phyloP scores from a whole-genome alignment of 2,113 vertebrate genomes.

The Rhea pennata region DNA sequence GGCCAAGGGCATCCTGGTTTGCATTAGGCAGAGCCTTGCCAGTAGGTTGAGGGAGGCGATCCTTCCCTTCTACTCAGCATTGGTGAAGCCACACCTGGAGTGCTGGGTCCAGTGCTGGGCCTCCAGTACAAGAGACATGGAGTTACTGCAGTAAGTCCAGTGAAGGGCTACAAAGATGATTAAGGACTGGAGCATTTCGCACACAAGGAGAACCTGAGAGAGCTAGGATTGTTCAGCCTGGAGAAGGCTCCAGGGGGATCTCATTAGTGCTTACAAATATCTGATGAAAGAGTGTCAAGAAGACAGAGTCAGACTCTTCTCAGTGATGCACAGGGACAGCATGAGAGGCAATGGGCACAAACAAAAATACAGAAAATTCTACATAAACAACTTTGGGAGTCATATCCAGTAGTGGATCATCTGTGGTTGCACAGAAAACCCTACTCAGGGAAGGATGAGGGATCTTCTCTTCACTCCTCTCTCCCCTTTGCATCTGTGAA shows the following conservation, averaged over 20 bases:
- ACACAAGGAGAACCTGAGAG: not conserved
- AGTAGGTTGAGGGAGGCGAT: not conserved
- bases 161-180: not conserved
- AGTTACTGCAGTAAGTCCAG: not conserved
- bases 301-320: not conserved
- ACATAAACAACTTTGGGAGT: not conserved
- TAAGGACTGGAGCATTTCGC: not conserved
- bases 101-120: not conserved
- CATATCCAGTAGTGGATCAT: not conserved
- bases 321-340: not conserved
- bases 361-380: not conserved
- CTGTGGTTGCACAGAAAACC: not conserved
- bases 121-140: not conserved
- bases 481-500: not conserved
- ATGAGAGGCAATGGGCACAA: fast-evolving
- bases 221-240: not conserved
- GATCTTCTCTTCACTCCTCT: not conserved
- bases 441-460: not conserved
- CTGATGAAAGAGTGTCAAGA: not conserved
- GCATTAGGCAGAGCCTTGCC: not conserved
- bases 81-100: not conserved
- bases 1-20: not conserved
- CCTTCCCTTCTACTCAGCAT: not conserved
- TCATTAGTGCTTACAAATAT: not conserved
- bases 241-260: not conserved